phyloP scores from a whole-genome alignment of 2,797 vertebrate genomes.

The Lateolabrax maculatus region DNA sequence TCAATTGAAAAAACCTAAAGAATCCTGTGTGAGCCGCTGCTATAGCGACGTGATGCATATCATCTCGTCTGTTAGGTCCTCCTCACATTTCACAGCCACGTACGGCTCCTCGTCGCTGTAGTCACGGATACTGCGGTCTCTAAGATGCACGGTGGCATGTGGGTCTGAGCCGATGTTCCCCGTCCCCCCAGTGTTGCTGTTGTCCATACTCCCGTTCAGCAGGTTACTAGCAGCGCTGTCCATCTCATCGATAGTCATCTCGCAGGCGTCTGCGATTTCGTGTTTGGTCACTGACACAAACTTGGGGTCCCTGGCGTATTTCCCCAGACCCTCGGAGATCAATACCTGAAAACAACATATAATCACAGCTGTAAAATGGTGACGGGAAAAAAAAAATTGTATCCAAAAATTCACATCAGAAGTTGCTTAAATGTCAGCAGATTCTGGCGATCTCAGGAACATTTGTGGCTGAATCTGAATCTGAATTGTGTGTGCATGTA shows the following conservation, averaged over 20 bases:
- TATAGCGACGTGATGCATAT: slow-evolving; percentile 98
- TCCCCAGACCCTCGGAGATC: slow-evolving; percentile 96
- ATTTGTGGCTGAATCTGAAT: not conserved
- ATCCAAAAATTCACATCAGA: not conserved
- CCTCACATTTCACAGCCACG: slow-evolving; percentile 87
- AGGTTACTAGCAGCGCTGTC: slow-evolving; percentile 97
- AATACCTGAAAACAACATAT: slow-evolving; percentile 88
- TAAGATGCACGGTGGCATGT: slow-evolving; percentile 78
- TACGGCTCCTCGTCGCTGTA: slow-evolving; percentile 95
- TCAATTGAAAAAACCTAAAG: slow-evolving; percentile 65
- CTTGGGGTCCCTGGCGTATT: slow-evolving; percentile 95
- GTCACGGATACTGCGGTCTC: slow-evolving; percentile 86
- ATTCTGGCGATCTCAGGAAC: not conserved
- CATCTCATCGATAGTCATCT: slow-evolving; percentile 98
- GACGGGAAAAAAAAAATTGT: not conserved
- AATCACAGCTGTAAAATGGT: not conserved
- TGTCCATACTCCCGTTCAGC: slow-evolving; percentile 89
- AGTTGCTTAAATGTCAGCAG: not conserved
- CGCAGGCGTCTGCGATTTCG: slow-evolving; percentile 96
- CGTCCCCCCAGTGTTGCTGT: slow-evolving; percentile 73
- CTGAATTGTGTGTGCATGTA: not conserved
- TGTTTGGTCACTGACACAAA: slow-evolving; percentile 95
- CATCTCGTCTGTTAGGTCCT: slow-evolving; percentile 98
- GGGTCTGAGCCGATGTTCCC: slow-evolving; percentile 77
- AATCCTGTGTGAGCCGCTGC: slow-evolving; percentile 73